Percentiles rank a stretch among this genome's conserved stretches.
Conservation (phyloP, 2,888 invertebrate genomes). For the Matsumyia berberina region DNA sequence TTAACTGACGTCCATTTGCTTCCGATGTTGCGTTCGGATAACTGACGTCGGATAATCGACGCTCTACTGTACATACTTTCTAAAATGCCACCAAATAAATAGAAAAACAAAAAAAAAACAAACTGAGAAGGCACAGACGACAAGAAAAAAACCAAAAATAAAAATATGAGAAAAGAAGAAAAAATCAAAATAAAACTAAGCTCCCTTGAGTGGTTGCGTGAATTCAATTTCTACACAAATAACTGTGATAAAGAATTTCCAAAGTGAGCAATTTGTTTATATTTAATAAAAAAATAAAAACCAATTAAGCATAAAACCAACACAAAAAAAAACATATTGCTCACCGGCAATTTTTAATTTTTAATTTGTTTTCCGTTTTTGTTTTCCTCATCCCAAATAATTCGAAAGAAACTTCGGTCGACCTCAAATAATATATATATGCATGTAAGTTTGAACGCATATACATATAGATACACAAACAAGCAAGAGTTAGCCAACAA, state of each 20-base stretch:
- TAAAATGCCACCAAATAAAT: conserved; percentile 51
- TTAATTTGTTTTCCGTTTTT: conserved; percentile 1
- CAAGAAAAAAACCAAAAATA: conserved; percentile 17
- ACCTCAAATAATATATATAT: too few species aligned
- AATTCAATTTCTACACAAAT: conserved; percentile 49
- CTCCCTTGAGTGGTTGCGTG: conserved; percentile 28
- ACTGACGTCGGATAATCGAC: too few species aligned
- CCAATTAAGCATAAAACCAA: conserved; percentile 16
- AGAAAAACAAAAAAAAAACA: conserved; percentile 11
- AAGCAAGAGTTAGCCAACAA: conserved; percentile 43
- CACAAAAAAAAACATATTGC: conserved; percentile 49
- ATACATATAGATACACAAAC: conserved; percentile 37
- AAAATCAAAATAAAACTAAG: conserved; percentile 5
- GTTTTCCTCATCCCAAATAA: neutral
- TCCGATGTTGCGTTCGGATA: too few species aligned
- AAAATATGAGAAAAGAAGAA: neutral
- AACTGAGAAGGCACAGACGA: conserved; percentile 28
- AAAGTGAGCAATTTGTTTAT: conserved; percentile 63
- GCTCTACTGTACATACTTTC: too few species aligned
- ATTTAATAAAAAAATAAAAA: neutral
- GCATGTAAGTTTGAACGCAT: conserved; percentile 10
- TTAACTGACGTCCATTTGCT: too few species aligned
- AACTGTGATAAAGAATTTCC: conserved; percentile 59
- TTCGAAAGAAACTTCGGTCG: too few species aligned
- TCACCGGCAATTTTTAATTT: conserved; percentile 61